A percentile compares a stretch with the other conserved stretches of the same genome.
phyloP scores from a whole-genome alignment of 23 tunicate genomes.

The Aplidium turbinatum region DNA sequence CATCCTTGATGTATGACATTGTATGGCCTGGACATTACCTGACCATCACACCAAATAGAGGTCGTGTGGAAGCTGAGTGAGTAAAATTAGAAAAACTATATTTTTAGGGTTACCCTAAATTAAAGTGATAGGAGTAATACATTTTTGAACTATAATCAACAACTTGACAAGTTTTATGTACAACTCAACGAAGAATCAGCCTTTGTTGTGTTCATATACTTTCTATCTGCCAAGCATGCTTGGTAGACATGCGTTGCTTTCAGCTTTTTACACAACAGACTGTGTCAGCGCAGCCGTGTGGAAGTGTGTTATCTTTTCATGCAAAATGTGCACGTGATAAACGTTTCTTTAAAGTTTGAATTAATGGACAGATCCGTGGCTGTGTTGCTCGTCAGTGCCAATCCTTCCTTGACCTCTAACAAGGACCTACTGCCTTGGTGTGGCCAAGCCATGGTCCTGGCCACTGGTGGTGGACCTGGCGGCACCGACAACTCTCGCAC shows the following conservation, averaged over 20 bases:
- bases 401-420: slow-evolving; percentile 64
- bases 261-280: no score
- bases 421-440: slow-evolving; percentile 72
- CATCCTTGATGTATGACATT: slow-evolving; percentile 59
- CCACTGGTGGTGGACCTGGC: slow-evolving; percentile 39
- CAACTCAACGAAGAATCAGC: no score
- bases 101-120: not conserved
- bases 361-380: slow-evolving; percentile 58
- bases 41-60: slow-evolving; percentile 81
- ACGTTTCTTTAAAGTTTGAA: no score
- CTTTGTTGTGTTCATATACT: no score
- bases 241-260: no score
- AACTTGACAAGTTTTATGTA: no score
- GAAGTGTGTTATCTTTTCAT: no score
- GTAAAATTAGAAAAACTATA: slow-evolving; percentile 1
- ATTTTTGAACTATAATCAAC: no score
- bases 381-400: slow-evolving; percentile 59
- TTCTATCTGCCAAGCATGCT: no score
- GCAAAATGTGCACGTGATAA: no score
- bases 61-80: slow-evolving; percentile 84
- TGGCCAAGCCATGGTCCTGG: slow-evolving; percentile 68
- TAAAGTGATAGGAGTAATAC: no score
- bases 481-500: slow-evolving; percentile 30
- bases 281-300: no score
- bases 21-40: slow-evolving; percentile 88